These are phyloP conservation scores for Prinia subflava DNA, from an alignment of 2,113 vertebrate genomes.

Conservation along the genomic window DNA sequence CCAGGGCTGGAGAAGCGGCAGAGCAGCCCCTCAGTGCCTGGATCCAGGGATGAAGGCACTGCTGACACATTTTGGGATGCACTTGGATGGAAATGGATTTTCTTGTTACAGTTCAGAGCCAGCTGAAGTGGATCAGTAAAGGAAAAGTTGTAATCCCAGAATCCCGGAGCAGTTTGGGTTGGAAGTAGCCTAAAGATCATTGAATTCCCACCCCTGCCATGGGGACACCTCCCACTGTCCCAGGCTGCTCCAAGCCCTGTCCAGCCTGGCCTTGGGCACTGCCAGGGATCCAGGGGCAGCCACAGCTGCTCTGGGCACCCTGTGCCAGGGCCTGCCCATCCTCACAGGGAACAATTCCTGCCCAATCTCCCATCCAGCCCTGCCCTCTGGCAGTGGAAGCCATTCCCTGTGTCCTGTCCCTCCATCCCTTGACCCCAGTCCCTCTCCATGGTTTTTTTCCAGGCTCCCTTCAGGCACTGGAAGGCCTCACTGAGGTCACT, in stretches of 20 bases:
- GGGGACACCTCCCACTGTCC: not conserved
- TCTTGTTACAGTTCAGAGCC: accelerated
- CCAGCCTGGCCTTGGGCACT: not conserved
- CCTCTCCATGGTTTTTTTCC: not conserved
- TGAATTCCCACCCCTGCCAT: not conserved
- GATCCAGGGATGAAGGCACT: not conserved
- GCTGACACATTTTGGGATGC: not conserved
- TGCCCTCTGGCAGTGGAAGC: not conserved
- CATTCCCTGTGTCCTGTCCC: not conserved
- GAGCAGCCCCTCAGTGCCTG: not conserved
- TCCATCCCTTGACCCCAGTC: not conserved
- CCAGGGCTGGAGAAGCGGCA: not conserved
- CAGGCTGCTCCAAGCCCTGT: not conserved
- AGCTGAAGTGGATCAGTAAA: not conserved
- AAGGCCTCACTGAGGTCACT: not conserved
- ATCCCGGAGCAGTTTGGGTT: accelerated
- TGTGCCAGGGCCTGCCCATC: not conserved
- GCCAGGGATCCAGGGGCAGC: not conserved
- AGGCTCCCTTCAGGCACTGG: not conserved
- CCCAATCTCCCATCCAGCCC: accelerated
- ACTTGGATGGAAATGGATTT: not conserved
- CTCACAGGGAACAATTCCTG: accelerated
- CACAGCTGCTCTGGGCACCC: not conserved
- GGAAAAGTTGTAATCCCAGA: not conserved
- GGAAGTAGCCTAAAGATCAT: not conserved